Evolutionary conservation across 2,797 vertebrate genomes (phyloP).

Genomic region (Scomberomorus guttatus): DNA sequence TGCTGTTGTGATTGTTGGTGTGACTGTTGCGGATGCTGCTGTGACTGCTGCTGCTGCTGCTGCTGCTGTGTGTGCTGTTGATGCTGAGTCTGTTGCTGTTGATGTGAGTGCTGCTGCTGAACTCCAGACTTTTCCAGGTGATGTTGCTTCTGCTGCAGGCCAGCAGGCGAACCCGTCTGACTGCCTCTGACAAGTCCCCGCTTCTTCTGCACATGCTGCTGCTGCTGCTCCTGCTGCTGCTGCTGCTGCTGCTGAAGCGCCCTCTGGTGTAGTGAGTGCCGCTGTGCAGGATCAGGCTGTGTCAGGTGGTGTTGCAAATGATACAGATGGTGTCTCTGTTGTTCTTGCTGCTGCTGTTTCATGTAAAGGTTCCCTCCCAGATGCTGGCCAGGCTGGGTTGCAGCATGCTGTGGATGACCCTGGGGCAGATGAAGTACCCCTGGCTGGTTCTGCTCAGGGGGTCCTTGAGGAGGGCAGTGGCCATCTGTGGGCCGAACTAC

Average conservation of each 20-base stretch:
- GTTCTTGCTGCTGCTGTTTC: constrained; percentile 90
- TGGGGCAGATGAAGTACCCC: constrained; percentile 89
- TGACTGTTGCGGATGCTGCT: constrained; percentile 85
- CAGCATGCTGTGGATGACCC: constrained; percentile 87
- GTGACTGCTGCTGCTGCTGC: constrained; percentile 80
- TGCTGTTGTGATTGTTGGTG: constrained; percentile 90
- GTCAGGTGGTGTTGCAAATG: constrained; percentile 94
- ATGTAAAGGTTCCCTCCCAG: constrained; percentile 92
- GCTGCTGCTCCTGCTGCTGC: constrained; percentile 87
- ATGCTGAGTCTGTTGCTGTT: constrained; percentile 71
- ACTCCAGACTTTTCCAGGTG: constrained; percentile 89
- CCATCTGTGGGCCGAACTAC: constrained; percentile 88
- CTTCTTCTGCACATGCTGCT: constrained; percentile 96
- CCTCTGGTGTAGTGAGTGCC: constrained; percentile 92
- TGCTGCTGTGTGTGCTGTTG: constrained; percentile 80
- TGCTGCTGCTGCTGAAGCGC: constrained; percentile 93
- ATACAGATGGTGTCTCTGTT: constrained; percentile 94
- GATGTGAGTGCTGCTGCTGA: constrained; percentile 92
- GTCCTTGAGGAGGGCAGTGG: constrained; percentile 89
- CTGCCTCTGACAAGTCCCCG: constrained; percentile 89
- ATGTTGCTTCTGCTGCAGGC: constrained; percentile 94
- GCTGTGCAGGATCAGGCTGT: constrained; percentile 90
- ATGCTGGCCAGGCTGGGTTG: constrained; percentile 88
- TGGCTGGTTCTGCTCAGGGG: constrained; percentile 89
- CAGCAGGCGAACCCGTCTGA: constrained; percentile 88